phyloP scores from a whole-genome alignment of 2,888 invertebrate genomes.

The Criorhina ranunculi region DNA sequence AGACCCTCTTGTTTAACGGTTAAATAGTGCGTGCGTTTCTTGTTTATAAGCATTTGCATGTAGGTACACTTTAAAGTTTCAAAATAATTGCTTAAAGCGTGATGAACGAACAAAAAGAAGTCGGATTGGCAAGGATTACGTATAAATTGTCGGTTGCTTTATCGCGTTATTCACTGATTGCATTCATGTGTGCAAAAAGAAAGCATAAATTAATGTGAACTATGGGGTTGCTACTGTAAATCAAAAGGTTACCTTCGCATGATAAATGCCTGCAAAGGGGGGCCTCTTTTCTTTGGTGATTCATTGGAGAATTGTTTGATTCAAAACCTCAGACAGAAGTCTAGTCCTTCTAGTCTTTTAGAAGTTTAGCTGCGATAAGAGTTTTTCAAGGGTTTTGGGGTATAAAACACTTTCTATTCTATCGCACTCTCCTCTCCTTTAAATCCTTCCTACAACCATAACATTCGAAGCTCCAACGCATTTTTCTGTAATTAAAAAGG shows the following conservation, averaged over 20 bases:
- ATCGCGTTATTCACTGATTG: conserved; percentile 21
- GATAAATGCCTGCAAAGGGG: conserved; percentile 47
- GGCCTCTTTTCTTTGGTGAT: conserved; percentile 25
- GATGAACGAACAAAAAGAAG: conserved; percentile 5
- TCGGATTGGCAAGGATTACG: conserved; percentile 23
- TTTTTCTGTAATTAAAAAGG: not conserved
- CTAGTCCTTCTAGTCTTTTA: not conserved
- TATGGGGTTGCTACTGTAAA: conserved; percentile 21
- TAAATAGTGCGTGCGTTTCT: conserved; percentile 66
- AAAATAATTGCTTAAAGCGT: conserved; percentile 27
- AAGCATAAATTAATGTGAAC: conserved; percentile 66
- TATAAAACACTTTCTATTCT: no score
- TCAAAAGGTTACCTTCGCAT: conserved; percentile 24
- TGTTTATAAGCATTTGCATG: conserved; percentile 43
- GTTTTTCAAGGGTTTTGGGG: no score
- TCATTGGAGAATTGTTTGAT: conserved; percentile 6
- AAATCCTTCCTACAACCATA: not conserved
- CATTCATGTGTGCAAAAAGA: conserved; percentile 63
- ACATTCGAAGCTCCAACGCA: not conserved
- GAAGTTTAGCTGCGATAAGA: no score
- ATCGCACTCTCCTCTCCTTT: no score
- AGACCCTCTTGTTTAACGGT: conserved; percentile 42
- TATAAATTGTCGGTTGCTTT: conserved; percentile 16
- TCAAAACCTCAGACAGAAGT: no score
- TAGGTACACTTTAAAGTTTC: conserved; percentile 18